Percentiles rank a stretch among this genome's conserved stretches.
Conservation (phyloP, 2,888 invertebrate species). For the Agrotis segetum region DNA sequence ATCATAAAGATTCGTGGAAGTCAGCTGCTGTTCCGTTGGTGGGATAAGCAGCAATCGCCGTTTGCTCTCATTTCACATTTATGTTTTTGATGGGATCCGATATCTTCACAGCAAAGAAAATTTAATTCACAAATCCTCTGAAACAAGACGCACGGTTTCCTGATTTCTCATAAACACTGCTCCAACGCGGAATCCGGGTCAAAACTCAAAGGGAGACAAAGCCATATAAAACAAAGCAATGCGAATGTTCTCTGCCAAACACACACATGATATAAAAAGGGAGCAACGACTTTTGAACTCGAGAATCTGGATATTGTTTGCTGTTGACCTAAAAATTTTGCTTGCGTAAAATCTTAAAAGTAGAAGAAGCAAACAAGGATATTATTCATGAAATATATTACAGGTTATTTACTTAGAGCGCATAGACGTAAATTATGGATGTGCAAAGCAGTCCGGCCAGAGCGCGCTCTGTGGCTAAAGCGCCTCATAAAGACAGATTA, state of each 20-base stretch:
- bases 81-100: too few species aligned
- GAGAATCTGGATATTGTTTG: constrained; percentile 7
- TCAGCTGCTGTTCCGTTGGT: too few species aligned
- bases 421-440: too few species aligned
- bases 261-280: constrained; percentile 14
- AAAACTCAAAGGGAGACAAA: constrained; percentile 52
- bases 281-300: constrained; percentile 28
- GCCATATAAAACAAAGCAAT: constrained; percentile 36
- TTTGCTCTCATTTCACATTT: too few species aligned
- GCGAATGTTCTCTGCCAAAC: constrained; percentile 40
- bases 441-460: too few species aligned
- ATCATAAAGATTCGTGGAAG: too few species aligned
- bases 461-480: too few species aligned
- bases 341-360: background rate
- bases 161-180: constrained; percentile 45
- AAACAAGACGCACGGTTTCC: constrained; percentile 25
- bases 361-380: background rate
- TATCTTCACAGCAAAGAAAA: constrained; percentile 17
- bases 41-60: too few species aligned
- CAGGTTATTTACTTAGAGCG: too few species aligned
- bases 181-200: constrained; percentile 45
- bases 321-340: background rate
- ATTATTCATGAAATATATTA: too few species aligned
- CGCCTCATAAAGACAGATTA: too few species aligned
- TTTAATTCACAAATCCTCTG: constrained; percentile 7